These are phyloP conservation scores for Odontophorus gujanensis DNA, from an alignment of 2,113 vertebrate species.

Conservation along the genomic window DNA sequence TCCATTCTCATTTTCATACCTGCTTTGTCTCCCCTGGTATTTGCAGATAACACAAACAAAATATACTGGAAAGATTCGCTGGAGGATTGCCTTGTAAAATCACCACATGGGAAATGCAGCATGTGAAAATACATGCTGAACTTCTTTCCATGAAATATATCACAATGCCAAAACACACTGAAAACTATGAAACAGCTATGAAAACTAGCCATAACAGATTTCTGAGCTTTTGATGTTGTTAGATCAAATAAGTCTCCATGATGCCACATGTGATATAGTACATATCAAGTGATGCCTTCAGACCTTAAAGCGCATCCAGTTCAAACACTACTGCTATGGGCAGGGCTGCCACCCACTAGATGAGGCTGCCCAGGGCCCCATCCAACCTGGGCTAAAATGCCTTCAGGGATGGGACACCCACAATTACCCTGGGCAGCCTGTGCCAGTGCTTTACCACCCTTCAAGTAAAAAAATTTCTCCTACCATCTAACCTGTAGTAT, in stretches of 20 bases:
- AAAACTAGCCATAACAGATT: not conserved
- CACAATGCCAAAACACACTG: not conserved
- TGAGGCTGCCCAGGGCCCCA: not conserved
- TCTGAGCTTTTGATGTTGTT: not conserved
- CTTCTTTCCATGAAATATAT: not conserved
- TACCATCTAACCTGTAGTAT: not conserved
- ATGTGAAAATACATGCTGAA: not conserved
- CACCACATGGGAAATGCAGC: not conserved
- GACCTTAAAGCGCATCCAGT: not conserved
- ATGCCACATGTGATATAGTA: accelerated
- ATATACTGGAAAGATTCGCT: accelerated
- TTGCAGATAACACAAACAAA: not conserved
- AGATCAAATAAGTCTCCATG: not conserved
- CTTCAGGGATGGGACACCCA: no score
- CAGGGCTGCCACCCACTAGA: not conserved
- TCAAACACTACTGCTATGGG: not conserved
- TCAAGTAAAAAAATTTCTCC: no score
- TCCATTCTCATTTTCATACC: not conserved
- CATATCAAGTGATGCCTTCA: not conserved
- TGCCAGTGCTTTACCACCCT: no score
- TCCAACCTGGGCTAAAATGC: not conserved
- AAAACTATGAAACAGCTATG: not conserved
- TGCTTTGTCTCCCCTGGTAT: not conserved
- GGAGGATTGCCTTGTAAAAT: not conserved
- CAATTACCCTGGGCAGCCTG: no score